phyloP scores from a whole-genome alignment of 2,888 invertebrate genomes.

The Drosophila cognata region DNA sequence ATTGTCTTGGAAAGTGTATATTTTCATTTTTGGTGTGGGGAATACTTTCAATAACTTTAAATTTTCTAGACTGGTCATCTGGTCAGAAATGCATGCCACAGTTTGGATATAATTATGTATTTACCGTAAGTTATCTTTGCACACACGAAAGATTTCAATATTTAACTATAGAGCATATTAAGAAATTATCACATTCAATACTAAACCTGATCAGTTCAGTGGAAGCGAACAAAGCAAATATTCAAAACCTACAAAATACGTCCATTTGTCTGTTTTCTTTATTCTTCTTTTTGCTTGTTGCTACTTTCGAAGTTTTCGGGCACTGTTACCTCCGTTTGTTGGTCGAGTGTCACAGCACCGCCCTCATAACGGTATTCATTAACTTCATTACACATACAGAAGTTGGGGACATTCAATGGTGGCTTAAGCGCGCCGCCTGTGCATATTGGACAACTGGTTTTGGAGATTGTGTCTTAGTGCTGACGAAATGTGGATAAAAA shows the following conservation, averaged over 20 bases:
- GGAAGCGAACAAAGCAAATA: not conserved
- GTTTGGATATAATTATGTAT: not conserved
- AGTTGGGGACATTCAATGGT: not conserved
- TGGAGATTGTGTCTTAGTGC: not conserved
- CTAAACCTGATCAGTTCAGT: not conserved
- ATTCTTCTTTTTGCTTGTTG: not conserved
- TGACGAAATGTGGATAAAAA: not conserved
- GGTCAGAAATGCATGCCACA: not conserved
- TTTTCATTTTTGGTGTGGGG: not conserved
- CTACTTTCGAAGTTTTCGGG: not conserved
- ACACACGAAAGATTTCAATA: not conserved
- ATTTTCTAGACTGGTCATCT: not conserved
- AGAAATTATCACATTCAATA: not conserved
- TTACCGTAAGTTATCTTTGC: not conserved
- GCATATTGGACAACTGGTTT: not conserved
- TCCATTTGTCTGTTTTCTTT: not conserved
- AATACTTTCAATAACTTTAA: not conserved
- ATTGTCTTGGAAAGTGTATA: not conserved
- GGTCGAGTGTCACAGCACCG: not conserved
- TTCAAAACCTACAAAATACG: not conserved
- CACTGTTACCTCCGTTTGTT: not conserved
- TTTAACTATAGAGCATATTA: not conserved
- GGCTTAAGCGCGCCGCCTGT: not conserved
- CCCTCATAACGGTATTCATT: not conserved
- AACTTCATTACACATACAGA: slow-evolving; percentile 1